These are phyloP conservation scores for Orchestia grillus DNA, from an alignment of 1,140 invertebrate genomes.

Conservation along the genomic window DNA sequence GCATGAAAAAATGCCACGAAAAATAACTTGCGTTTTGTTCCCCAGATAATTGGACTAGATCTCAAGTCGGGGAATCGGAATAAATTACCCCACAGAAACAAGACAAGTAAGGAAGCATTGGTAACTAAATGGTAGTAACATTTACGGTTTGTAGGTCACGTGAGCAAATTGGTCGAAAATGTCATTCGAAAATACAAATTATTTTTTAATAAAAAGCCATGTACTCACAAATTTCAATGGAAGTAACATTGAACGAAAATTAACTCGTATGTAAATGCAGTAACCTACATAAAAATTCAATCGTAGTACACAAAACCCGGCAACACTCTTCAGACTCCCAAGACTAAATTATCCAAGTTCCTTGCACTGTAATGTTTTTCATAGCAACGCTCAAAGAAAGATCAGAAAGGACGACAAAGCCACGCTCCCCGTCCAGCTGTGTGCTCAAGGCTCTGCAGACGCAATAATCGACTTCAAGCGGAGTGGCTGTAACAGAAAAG, in stretches of 20 bases:
- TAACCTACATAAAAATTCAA: too few relatives aligned
- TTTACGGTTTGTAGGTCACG: neutral
- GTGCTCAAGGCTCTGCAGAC: neutral
- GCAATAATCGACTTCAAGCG: neutral
- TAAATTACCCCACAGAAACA: neutral
- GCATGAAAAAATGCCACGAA: neutral
- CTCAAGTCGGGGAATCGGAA: neutral
- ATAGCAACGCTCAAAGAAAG: neutral
- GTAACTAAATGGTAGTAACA: neutral
- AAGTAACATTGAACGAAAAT: too few relatives aligned
- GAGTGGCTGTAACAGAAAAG: neutral
- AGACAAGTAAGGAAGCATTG: neutral
- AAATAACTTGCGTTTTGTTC: conserved; percentile 1
- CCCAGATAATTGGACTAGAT: neutral
- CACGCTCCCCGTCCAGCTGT: neutral
- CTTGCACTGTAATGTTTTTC: neutral
- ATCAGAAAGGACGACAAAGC: neutral
- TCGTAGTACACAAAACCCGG: too few relatives aligned
- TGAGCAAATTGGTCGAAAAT: neutral
- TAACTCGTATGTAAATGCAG: too few relatives aligned
- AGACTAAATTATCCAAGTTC: neutral
- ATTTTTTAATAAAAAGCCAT: too few relatives aligned
- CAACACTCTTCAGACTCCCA: neutral
- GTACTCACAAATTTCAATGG: too few relatives aligned
- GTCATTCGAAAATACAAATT: too few relatives aligned